phyloP scores from a whole-genome alignment of 2,888 invertebrate species.

The Epinotia bilunana region DNA sequence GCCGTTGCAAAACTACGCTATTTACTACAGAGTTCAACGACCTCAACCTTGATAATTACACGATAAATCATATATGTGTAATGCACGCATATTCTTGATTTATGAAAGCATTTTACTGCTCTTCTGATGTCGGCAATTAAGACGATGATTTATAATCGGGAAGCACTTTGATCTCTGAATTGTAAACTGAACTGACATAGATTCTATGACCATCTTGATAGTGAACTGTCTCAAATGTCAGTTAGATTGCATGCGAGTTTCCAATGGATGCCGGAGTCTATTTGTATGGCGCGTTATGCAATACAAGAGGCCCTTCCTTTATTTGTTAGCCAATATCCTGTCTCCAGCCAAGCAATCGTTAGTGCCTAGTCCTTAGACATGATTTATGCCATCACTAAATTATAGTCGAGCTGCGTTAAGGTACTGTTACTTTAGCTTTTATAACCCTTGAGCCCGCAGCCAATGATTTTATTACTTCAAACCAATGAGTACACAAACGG shows the following conservation, averaged over 20 bases:
- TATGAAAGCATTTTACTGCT: slow-evolving; percentile 46
- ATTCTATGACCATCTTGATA: slow-evolving; percentile 36
- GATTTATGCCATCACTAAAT: slow-evolving; percentile 49
- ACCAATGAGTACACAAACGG: slow-evolving; percentile 2
- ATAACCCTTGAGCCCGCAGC: neutral
- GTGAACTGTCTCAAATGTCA: slow-evolving; percentile 7
- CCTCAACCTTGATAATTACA: slow-evolving; percentile 41
- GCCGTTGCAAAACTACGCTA: slow-evolving; percentile 29
- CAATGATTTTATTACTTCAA: slow-evolving; percentile 8
- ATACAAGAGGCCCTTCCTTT: slow-evolving; percentile 17
- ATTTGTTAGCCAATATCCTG: slow-evolving; percentile 30
- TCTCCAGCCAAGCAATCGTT: slow-evolving; percentile 17
- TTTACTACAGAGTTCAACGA: slow-evolving; percentile 34
- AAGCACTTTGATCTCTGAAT: slow-evolving; percentile 59
- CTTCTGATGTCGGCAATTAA: slow-evolving; percentile 49
- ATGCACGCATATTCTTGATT: slow-evolving; percentile 43
- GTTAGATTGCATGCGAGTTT: slow-evolving; percentile 16
- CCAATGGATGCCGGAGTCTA: slow-evolving; percentile 9
- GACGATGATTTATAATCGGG: slow-evolving; percentile 57
- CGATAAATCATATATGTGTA: slow-evolving; percentile 17
- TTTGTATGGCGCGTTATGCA: slow-evolving; percentile 18
- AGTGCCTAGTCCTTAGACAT: slow-evolving; percentile 42
- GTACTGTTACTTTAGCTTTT: neutral
- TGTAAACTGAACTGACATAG: slow-evolving; percentile 48
- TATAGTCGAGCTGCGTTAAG: neutral